Evolutionary conservation across 1,140 invertebrate genomes (phyloP).

Genomic region (Drosophila quadrilineata): DNA sequence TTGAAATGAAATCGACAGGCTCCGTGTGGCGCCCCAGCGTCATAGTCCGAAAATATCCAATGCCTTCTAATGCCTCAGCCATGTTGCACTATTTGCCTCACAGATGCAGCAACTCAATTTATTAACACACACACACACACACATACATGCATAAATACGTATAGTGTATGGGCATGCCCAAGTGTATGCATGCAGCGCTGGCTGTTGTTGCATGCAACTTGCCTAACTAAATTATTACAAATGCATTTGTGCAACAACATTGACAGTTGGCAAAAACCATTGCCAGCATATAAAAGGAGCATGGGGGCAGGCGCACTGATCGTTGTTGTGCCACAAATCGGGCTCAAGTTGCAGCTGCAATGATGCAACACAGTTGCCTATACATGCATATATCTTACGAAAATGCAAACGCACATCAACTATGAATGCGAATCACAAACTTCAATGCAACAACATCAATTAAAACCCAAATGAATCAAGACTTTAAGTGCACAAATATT

Average conservation of each 20-base stretch:
- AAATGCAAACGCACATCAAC: background rate
- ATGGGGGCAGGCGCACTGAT: background rate
- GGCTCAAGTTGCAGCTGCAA: background rate
- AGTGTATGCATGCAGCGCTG: background rate
- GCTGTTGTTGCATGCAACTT: background rate
- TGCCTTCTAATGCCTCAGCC: conserved; percentile 31
- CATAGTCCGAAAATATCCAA: conserved; percentile 11
- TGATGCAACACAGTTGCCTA: conserved; percentile 10
- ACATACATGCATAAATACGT: conserved; percentile 26
- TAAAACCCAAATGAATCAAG: too few relatives aligned
- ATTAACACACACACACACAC: conserved; percentile 54
- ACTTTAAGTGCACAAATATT: too few relatives aligned
- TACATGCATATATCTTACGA: conserved; percentile 1
- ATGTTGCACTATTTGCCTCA: conserved; percentile 51
- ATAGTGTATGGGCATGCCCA: background rate
- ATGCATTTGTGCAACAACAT: conserved; percentile 46
- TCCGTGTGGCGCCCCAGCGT: conserved; percentile 8
- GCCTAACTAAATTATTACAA: conserved; percentile 46
- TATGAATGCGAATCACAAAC: background rate
- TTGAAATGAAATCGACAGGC: conserved; percentile 75
- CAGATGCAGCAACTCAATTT: conserved; percentile 61
- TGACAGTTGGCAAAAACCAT: conserved; percentile 38
- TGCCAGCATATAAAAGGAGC: too few relatives aligned
- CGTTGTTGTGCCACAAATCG: background rate
- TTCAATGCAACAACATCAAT: too few relatives aligned